A percentile compares a stretch with the other conserved stretches of the same genome.
Conservation (phyloP, 2,113 vertebrate genomes). For the Leucosticte australis region DNA sequence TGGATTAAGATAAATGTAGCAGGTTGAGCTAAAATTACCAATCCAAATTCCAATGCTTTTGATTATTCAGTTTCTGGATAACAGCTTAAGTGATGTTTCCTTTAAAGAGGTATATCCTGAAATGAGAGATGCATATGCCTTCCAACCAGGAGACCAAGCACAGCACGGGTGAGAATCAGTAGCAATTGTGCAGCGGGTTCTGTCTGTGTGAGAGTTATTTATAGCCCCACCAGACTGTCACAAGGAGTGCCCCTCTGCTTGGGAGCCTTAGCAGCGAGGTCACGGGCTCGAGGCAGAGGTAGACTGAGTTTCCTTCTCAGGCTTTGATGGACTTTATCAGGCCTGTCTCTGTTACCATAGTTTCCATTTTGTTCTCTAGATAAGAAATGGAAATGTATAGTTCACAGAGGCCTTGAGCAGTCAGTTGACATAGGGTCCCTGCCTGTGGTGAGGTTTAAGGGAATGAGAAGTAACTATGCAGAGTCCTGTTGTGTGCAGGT, state of each 20-base stretch:
- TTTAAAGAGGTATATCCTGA: not conserved
- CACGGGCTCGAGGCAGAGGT: not conserved
- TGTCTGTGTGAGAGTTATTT: not conserved
- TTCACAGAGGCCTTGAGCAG: conserved; percentile 20
- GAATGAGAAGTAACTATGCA: not conserved
- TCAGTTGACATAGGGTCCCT: not conserved
- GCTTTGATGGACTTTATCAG: conserved; percentile 19
- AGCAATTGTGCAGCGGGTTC: not conserved
- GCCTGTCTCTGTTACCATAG: not conserved
- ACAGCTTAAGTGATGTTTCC: not conserved
- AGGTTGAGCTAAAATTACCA: not conserved
- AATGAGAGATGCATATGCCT: not conserved
- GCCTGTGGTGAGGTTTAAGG: conserved; percentile 28
- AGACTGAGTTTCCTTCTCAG: not conserved
- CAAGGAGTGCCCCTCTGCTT: not conserved
- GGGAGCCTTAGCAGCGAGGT: not conserved
- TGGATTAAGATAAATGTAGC: not conserved
- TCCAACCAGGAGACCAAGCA: not conserved
- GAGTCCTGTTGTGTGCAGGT: not conserved
- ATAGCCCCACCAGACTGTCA: not conserved
- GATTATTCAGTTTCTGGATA: not conserved
- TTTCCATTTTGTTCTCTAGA: conserved; percentile 32
- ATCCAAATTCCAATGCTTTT: not conserved
- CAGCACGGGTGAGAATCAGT: not conserved
- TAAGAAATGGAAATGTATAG: conserved; percentile 7